Evolutionary conservation across 2,797 vertebrate genomes (phyloP), one percentile per base, ranked within the genome.

Genomic region (Siniperca undulata): DNA sequence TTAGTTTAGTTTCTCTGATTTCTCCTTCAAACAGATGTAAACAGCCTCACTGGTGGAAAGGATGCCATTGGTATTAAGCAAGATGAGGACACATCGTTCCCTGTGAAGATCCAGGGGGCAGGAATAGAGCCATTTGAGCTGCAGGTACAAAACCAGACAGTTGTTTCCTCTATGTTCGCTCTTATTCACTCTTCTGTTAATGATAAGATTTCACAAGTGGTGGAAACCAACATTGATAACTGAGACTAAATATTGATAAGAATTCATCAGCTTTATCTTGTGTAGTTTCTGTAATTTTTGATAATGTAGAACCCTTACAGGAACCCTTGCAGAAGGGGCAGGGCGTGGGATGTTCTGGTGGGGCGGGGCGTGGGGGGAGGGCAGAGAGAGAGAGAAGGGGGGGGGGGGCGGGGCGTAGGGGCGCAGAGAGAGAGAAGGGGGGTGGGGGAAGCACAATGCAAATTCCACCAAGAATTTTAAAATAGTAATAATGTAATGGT

Each of bases 91-190:
- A 75, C 92, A 17, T 93, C 94, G 0, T 95, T 95, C 88, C 81
- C 92, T 66, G 93, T 97, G 76, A 97, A 96, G 92, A 93, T 97
- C 85, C 96, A 97, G 80, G 96, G 96, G 36, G 94, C 95, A 20
- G 96, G 96, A 81, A 86, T 96, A 2, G 96, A 97, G 69, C 36
- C 93, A 1, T 96, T 97, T 90, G 96, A 97, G 89, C 74, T 96
- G 77, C 96, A 96, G 95, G 96, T 97, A 90, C 12, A 46, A 76
- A 76, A 42, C 30, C 19, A 46, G 2, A 40, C 14, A 14, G 22
- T 12, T 14, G 58, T 40, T 50, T 66, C 27, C 5, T 66, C 19
- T 56, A 61, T 20, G 10, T 42, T 50, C 3, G 3, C 17, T 68
- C 50, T 17, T 30, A n/a, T 36, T 55, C 10, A 34, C 44, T 42